These are phyloP conservation scores for Halcyon smyrnensis DNA, from an alignment of 2,797 vertebrate species.

Conservation along the genomic window DNA sequence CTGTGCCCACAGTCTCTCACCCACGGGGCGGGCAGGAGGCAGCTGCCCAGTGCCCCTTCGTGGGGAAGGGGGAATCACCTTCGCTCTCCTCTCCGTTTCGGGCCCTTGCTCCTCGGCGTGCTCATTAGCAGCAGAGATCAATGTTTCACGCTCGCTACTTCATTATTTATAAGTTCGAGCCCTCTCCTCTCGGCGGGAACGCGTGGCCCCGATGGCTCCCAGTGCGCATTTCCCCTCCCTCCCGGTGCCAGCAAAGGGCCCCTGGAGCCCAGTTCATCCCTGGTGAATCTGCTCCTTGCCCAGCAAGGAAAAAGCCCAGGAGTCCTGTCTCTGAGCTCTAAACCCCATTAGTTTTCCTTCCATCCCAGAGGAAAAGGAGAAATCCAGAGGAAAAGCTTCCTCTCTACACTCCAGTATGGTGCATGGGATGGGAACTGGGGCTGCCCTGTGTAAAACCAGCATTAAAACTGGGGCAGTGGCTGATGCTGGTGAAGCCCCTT, in stretches of 20 bases:
- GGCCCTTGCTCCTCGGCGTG: background rate
- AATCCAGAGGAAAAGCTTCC: background rate
- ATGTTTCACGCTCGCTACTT: constrained; percentile 3
- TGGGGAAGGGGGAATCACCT: background rate
- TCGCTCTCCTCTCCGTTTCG: background rate
- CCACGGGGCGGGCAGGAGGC: background rate
- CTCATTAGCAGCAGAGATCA: constrained; percentile 35
- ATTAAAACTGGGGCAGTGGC: rapidly evolving
- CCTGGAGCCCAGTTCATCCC: background rate
- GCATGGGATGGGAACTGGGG: rapidly evolving
- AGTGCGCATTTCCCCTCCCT: background rate
- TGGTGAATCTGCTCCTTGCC: rapidly evolving
- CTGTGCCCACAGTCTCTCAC: background rate
- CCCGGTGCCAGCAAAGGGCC: rapidly evolving
- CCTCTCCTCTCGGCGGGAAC: constrained; percentile 31
- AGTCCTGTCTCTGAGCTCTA: background rate
- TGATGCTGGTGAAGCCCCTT: rapidly evolving
- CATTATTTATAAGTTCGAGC: constrained; percentile 46
- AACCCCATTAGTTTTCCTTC: background rate
- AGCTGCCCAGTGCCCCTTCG: rapidly evolving
- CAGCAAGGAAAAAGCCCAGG: background rate
- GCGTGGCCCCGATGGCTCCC: background rate
- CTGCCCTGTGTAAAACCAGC: background rate
- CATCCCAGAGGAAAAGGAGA: background rate
- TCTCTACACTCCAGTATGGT: rapidly evolving